Percentiles rank a stretch among this genome's conserved stretches.
phyloP scores from a whole-genome alignment of 2,113 vertebrate genomes.

The Cyanoliseus patagonus region DNA sequence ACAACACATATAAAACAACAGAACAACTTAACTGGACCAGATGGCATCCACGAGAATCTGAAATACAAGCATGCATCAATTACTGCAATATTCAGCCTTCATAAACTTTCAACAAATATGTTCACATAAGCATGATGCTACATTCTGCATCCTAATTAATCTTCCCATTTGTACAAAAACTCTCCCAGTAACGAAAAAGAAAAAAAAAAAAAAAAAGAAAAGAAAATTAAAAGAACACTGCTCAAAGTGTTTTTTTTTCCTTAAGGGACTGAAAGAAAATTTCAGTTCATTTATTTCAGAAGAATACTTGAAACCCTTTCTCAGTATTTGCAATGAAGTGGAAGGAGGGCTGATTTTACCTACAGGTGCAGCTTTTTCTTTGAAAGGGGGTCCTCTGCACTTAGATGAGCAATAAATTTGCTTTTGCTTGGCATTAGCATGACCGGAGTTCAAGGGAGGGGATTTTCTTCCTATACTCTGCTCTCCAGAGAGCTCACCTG shows the following conservation, averaged over 20 bases:
- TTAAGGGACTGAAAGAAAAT: conserved; percentile 3
- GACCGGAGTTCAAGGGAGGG: not conserved
- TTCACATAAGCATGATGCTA: conserved; percentile 27
- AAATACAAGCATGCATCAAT: conserved; percentile 43
- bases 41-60: conserved; percentile 26
- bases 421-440: not conserved
- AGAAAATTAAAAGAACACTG: not conserved
- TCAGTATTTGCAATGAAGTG: not conserved
- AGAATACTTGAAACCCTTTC: not conserved
- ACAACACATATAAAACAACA: conserved; percentile 3
- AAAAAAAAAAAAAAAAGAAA: not conserved
- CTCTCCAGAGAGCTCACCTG: not conserved
- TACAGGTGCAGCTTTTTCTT: not conserved
- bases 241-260: not conserved
- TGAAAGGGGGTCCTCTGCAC: not conserved
- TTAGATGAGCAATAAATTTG: not conserved
- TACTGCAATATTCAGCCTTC: conserved; percentile 45
- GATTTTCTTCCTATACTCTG: not conserved
- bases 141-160: conserved; percentile 49
- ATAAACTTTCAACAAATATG: conserved; percentile 57
- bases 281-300: not conserved
- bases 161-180: conserved; percentile 33
- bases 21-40: conserved; percentile 28
- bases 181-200: not conserved
- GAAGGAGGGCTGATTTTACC: not conserved